A percentile compares a stretch with the other conserved stretches of the same genome.
Evolutionary conservation across 2,113 vertebrate genomes (phyloP).

Genomic region (Triplophysa dalaica): DNA sequence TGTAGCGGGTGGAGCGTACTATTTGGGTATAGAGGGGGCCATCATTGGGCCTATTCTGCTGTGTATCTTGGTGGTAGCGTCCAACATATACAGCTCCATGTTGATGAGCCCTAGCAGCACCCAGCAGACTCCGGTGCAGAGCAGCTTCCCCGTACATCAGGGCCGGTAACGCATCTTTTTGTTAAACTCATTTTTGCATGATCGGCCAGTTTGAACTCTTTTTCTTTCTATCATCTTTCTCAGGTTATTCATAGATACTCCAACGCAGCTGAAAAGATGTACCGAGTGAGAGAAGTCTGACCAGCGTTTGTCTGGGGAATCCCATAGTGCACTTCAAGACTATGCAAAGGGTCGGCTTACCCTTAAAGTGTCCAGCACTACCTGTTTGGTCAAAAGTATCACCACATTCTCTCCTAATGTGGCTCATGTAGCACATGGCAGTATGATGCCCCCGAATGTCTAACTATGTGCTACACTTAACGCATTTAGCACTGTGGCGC

Average conservation of each 20-base stretch:
- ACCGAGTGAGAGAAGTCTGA: slow-evolving; percentile 48
- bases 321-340: neutral
- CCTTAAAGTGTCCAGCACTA: neutral
- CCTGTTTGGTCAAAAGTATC: neutral
- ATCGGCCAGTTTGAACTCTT: neutral
- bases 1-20: slow-evolving; percentile 94
- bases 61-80: slow-evolving; percentile 95
- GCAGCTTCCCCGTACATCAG: slow-evolving; percentile 77
- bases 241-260: slow-evolving; percentile 55
- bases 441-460: neutral
- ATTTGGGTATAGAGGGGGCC: slow-evolving; percentile 93
- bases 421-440: neutral
- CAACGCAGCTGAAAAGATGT: slow-evolving; percentile 45
- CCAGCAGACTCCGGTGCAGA: slow-evolving; percentile 82
- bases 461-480: neutral
- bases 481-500: slow-evolving; percentile 12
- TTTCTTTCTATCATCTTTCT: neutral
- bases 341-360: neutral
- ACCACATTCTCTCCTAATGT: neutral
- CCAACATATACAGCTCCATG: slow-evolving; percentile 98
- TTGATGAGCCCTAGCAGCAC: slow-evolving; percentile 91
- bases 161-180: slow-evolving; percentile 72
- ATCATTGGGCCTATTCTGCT: slow-evolving; percentile 98
- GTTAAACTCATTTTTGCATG: neutral
- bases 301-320: neutral